A percentile compares a stretch with the other conserved stretches of the same genome.
These are phyloP conservation scores for Thalassophryne amazonica DNA, from an alignment of 2,797 vertebrate species.

Conservation along the genomic window DNA sequence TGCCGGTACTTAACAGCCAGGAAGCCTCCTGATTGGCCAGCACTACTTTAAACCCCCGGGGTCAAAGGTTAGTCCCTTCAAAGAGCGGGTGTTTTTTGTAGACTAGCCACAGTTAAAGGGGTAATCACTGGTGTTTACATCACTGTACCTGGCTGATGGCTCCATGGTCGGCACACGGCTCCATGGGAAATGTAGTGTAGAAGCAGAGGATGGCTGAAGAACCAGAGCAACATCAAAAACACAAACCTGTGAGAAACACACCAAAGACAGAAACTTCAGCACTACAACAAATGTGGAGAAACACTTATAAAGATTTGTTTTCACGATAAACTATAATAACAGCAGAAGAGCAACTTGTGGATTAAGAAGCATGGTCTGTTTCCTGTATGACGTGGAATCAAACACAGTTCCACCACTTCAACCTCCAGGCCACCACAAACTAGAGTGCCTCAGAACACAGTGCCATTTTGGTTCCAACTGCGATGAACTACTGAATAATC, in stretches of 20 bases:
- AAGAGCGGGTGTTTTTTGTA: not conserved
- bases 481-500: too few species aligned
- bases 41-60: conserved; percentile 33
- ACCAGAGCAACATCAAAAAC: not conserved
- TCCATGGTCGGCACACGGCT: conserved; percentile 48
- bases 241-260: conserved; percentile 18
- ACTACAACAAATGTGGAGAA: too few species aligned
- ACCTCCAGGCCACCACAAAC: too few species aligned
- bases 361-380: too few species aligned
- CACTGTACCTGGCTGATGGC: conserved; percentile 60
- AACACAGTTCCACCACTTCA: too few species aligned
- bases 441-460: too few species aligned
- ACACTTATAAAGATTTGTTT: too few species aligned
- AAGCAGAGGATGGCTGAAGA: not conserved
- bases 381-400: too few species aligned
- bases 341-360: too few species aligned
- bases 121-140: conserved; percentile 22
- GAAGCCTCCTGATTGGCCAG: conserved; percentile 67
- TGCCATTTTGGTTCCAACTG: too few species aligned
- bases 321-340: too few species aligned
- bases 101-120: conserved; percentile 18
- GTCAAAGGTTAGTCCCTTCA: conserved; percentile 69
- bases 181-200: conserved; percentile 53
- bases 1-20: conserved; percentile 61
- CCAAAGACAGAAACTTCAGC: too few species aligned